These are phyloP conservation scores for Caenorhabditis sinica DNA, from an alignment of 2,888 invertebrate genomes.

Conservation along the genomic window DNA sequence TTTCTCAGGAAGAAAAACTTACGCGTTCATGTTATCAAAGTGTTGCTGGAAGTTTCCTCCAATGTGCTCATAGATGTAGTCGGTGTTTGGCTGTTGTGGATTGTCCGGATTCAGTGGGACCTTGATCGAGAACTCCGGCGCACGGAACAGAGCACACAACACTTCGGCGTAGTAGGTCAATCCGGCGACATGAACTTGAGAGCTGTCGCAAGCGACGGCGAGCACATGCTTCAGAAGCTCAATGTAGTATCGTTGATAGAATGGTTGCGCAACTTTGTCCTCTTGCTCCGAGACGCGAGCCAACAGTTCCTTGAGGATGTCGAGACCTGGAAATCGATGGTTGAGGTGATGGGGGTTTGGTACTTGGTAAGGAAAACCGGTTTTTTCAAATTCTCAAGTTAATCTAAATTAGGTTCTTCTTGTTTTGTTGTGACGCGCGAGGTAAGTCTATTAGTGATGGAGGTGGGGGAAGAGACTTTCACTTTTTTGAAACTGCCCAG, in stretches of 20 bases:
- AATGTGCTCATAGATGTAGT: conserved; percentile 91
- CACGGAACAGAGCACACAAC: conserved; percentile 95
- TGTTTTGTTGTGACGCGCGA: conserved; percentile 27
- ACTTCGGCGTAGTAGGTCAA: conserved; percentile 97
- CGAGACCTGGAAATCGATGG: conserved; percentile 83
- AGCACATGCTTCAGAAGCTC: conserved; percentile 98
- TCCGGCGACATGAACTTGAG: conserved; percentile 86
- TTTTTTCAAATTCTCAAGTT: neutral
- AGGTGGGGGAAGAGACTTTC: no score
- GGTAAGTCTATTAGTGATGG: conserved; percentile 36
- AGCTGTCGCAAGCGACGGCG: conserved; percentile 98
- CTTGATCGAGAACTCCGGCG: conserved; percentile 94
- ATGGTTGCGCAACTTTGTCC: conserved; percentile 89
- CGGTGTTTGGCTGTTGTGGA: conserved; percentile 84
- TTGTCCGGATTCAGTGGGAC: conserved; percentile 69
- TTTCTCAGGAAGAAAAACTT: conserved; percentile 83
- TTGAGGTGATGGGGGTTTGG: neutral
- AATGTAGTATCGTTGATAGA: conserved; percentile 98
- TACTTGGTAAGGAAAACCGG: conserved; percentile 37
- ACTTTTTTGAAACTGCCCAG: conserved; percentile 29
- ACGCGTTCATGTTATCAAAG: conserved; percentile 97
- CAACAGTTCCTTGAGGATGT: conserved; percentile 92
- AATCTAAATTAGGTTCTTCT: conserved; percentile 14
- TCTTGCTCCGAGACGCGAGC: conserved; percentile 90
- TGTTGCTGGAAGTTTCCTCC: conserved; percentile 94